Base-by-base conservation (phyloP, 2,888 invertebrate species). In the Harpalus rubripes region DNA sequence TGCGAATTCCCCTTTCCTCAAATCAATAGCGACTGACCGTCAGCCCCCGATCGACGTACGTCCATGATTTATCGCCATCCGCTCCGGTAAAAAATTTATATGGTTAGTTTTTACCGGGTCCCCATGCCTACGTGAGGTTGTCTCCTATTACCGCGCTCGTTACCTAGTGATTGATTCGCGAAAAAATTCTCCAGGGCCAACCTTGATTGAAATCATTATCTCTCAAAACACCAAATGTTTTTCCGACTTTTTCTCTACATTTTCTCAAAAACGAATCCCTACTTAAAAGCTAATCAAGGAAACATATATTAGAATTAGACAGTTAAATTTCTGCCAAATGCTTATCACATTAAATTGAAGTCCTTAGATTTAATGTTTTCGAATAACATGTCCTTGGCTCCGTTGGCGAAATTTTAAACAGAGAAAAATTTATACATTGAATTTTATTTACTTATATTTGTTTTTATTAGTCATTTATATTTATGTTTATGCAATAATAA, bases 21-120 rank as follows among this genome's bases (percentile, higher is more conserved):
- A 44, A 74, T 74, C 72, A 74, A 74, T 74, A 74, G 41, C 41
- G 44, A 16, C 10, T 74, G 44, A 74, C 72, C 72, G 44, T 41
- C 44, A 16, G 52, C 58, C 26, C 15, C 58, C 44, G 52, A 63
- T 81, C 63, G 81, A 81, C 81, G 81, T 26, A 63, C 81, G 65
- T 63, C 81, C 81, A 81, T 81, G 81, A 81, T 81, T 81, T 81
- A 81, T 81, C 63, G 81, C 59, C 78, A 26, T 52, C 22, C 81
- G 81, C 18, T 12, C 22, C 10, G 65, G 81, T 81, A 81, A 81
- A 81, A 81, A 81, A 81, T 81, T 81, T 81, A 81, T 81, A 81
- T 61, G 63, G 81, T 63, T 81, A 81, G 81, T 63, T 81, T 81
- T 81, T 78, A 15, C 59, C 15, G 16, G 32, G 12, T 22, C 8